phyloP scores from a whole-genome alignment of 2,113 vertebrate genomes.

The Cinclus mexicanus region DNA sequence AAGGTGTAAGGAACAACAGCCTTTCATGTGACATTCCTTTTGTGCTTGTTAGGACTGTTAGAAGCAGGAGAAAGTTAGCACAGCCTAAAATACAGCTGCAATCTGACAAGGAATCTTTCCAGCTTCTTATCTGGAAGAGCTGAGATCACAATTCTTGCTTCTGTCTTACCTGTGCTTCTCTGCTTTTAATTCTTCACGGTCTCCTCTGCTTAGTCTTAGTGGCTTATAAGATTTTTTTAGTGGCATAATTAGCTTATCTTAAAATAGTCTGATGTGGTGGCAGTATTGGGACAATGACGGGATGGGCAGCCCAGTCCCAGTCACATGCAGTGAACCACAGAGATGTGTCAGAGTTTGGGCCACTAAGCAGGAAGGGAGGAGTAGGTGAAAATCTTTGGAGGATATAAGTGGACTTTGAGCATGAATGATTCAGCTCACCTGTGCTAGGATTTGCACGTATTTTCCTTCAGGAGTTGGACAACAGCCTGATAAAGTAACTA shows the following conservation, averaged over 20 bases:
- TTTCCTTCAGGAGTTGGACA: not conserved
- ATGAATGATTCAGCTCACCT: not conserved
- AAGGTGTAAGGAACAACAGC: not conserved
- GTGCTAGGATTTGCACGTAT: not conserved
- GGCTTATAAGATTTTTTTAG: slow-evolving; percentile 20
- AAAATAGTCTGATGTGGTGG: slow-evolving; percentile 43
- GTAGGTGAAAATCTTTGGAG: not conserved
- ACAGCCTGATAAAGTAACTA: not conserved
- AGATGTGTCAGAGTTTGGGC: not conserved
- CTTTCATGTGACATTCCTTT: not conserved
- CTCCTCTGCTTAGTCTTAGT: slow-evolving; percentile 29
- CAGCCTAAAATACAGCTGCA: not conserved
- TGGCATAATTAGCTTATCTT: slow-evolving; percentile 46
- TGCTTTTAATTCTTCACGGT: slow-evolving; percentile 28
- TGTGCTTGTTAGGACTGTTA: not conserved
- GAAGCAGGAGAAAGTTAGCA: not conserved
- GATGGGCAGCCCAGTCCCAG: not conserved
- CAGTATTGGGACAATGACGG: not conserved
- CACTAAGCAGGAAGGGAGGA: not conserved
- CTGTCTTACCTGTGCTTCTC: not conserved
- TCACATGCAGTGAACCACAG: not conserved
- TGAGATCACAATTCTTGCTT: slow-evolving; percentile 3
- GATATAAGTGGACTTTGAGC: not conserved
- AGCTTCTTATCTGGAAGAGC: not conserved
- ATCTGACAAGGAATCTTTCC: not conserved